Evolutionary conservation across 2,113 vertebrate species (phyloP), one percentile per base, ranked within the genome.

Genomic region (Oreochromis niloticus): DNA sequence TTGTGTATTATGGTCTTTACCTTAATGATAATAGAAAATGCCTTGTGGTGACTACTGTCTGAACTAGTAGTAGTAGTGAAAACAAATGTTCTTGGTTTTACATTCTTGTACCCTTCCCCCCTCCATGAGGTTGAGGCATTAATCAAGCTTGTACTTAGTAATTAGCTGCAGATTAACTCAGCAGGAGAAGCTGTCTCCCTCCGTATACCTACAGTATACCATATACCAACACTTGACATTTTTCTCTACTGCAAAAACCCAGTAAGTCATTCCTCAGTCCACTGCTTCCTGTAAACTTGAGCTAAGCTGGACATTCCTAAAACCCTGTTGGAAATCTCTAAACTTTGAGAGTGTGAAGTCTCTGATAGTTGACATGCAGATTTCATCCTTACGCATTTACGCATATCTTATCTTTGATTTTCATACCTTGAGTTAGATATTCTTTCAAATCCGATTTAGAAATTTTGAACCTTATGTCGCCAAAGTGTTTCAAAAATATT

Each of bases 101-200:
- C 10, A 9, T 55, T 4, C 27, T 1, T 56, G 63, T 17, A 56
- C 63, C 54, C 83, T 41, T 46, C 34, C 80, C 71, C 66, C 32
- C 59, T 43, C 24, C 22, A 34, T 3, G 22, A 22, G 66, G 14
- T 1, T 83, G 75, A 80, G 12, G 34, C 54, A 57, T 86, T 75
- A 14, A 52, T 82, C 14, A 81, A 86, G 57, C 89, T 85, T 80
- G 59, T 94, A 83, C 93, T 95, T 92, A 84, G 86, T 57, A 81
- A 66, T 94, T 90, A 91, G 19, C 80, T 84, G 59, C 87, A 85
- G 89, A 93, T 92, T 90, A 89, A 36, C 19, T 16, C 12, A 55
- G 57, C 61, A 9, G 39, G 9, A 54, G 61, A 61, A 46, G 41
- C 30, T 11, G 17, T 46, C n/a, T 13, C 14, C 22, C 30, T 11